Conservation (phyloP, 2,113 vertebrate species). For the Labeo catla region DNA sequence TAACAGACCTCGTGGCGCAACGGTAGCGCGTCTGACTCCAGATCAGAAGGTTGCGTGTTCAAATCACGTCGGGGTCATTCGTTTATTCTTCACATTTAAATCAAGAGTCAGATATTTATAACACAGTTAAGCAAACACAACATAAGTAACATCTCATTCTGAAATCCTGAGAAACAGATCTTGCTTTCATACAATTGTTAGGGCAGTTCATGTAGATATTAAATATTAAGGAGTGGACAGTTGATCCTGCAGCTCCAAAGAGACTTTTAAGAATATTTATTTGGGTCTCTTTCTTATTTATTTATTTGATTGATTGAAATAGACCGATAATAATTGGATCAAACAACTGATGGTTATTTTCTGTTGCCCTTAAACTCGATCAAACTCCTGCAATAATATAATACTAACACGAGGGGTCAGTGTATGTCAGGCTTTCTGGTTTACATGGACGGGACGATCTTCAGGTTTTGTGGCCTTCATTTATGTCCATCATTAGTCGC, state of each 20-base stretch:
- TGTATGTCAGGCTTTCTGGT: not conserved
- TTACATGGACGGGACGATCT: too few relatives aligned
- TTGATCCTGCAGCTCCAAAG: not conserved
- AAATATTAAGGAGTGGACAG: not conserved
- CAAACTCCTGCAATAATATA: not conserved
- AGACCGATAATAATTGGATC: not conserved
- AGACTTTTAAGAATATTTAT: not conserved
- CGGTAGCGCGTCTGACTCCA: constrained; percentile 40
- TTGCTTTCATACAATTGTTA: not conserved
- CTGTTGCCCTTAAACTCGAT: not conserved
- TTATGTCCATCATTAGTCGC: too few relatives aligned
- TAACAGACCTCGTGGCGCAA: constrained; percentile 9
- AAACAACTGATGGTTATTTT: not conserved
- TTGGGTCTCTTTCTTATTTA: not conserved
- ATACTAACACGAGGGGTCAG: not conserved
- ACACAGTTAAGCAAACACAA: not conserved
- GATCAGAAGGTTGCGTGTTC: constrained; percentile 39
- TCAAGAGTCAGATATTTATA: not conserved
- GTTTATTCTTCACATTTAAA: not conserved
- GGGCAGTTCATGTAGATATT: not conserved
- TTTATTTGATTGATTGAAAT: not conserved
- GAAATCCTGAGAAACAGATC: not conserved
- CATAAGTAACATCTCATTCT: not conserved
- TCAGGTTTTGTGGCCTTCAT: too few relatives aligned
- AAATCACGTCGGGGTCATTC: constrained; percentile 36